Evolutionary conservation across 2,888 invertebrate genomes (phyloP).

Genomic region (Leptogaster cylindrica): DNA sequence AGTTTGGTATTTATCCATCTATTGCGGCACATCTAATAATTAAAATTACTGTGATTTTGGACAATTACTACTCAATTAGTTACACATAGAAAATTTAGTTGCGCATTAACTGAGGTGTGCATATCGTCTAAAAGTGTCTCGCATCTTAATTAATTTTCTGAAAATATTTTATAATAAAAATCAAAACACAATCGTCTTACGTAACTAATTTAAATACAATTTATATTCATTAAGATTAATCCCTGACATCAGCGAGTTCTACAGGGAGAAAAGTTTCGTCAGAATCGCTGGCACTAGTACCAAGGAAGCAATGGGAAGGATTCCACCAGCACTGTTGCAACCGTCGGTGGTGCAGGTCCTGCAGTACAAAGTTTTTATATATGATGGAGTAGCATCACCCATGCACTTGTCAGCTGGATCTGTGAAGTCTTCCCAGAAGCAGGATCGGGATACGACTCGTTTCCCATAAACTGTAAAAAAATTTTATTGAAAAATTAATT

Average conservation of each 20-base stretch:
- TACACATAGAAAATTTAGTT: too few species aligned
- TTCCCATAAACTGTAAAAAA: conserved; percentile 60
- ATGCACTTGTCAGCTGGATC: conserved; percentile 59
- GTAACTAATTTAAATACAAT: too few species aligned
- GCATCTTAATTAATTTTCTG: too few species aligned
- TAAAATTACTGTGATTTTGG: too few species aligned
- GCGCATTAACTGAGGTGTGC: too few species aligned
- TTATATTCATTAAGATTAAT: conserved; percentile 3
- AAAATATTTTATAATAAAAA: not conserved
- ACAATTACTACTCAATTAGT: too few species aligned
- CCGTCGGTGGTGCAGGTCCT: conserved; percentile 61
- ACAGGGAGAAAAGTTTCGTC: conserved; percentile 41
- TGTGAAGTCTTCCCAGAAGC: conserved; percentile 60
- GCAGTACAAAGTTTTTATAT: conserved; percentile 60
- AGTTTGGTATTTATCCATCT: too few species aligned
- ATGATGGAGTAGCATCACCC: conserved; percentile 58
- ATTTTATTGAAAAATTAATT: conserved; percentile 37
- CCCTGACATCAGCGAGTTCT: not conserved
- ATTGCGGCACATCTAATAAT: too few species aligned
- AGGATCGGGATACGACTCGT: conserved; percentile 60
- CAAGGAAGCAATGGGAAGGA: conserved; percentile 52
- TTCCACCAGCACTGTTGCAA: conserved; percentile 56
- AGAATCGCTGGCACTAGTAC: conserved; percentile 48
- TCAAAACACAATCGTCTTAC: not conserved
- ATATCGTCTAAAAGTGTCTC: too few species aligned